Percentiles rank a stretch among this genome's conserved stretches.
Evolutionary conservation across 1,140 invertebrate species (phyloP).

Genomic region (Bombus haemorrhoidalis): DNA sequence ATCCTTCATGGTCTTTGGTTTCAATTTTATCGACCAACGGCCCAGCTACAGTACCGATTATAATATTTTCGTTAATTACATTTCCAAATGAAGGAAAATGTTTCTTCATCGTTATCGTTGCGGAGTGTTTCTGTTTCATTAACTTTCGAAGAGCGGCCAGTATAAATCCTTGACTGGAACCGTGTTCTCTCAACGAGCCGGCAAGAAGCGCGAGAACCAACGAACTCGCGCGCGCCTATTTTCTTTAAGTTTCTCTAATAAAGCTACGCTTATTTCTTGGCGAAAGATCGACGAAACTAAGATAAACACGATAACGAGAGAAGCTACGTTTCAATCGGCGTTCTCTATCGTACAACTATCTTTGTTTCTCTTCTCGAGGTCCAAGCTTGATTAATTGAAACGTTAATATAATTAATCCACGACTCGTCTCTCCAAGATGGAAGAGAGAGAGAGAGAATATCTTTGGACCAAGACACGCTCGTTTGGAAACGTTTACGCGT

Average conservation of each 20-base stretch:
- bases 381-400: constrained; percentile 34
- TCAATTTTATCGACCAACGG: no score
- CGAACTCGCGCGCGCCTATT: constrained; percentile 24
- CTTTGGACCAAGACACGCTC: not conserved
- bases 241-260: constrained; percentile 39
- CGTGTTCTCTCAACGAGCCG: not conserved
- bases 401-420: constrained; percentile 50
- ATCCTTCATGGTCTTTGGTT: no score
- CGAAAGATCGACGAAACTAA: constrained; percentile 41
- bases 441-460: not conserved
- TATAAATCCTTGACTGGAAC: not conserved
- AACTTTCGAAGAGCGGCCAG: not conserved
- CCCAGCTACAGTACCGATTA: not conserved
- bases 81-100: not conserved
- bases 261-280: constrained; percentile 35
- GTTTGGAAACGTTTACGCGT: constrained; percentile 39
- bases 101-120: constrained; percentile 2
- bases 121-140: constrained; percentile 23
- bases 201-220: not conserved
- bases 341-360: not conserved
- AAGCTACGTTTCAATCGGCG: constrained; percentile 6
- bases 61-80: not conserved
- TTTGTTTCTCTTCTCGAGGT: not conserved
- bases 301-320: constrained; percentile 50
- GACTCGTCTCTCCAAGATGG: not conserved